Conservation (phyloP, 2,113 vertebrate genomes). For the Bubalus kerabau region DNA sequence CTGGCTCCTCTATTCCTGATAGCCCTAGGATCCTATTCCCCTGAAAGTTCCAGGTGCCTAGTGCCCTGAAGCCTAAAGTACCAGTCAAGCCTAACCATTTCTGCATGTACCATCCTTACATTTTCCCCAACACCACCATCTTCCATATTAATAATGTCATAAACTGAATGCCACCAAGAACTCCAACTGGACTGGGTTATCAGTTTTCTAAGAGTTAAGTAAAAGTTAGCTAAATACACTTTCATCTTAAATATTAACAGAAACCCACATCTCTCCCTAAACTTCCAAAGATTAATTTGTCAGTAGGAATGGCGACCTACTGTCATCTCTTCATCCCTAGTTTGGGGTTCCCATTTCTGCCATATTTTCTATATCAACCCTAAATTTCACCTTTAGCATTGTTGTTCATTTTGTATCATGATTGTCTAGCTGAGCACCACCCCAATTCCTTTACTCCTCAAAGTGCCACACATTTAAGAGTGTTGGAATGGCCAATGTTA, state of each 20-base stretch:
- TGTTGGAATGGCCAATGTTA: neutral
- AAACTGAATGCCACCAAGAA: neutral
- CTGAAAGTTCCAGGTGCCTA: neutral
- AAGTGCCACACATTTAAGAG: neutral
- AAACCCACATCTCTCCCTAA: neutral
- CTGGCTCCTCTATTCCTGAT: neutral
- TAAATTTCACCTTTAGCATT: neutral
- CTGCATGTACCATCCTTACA: neutral
- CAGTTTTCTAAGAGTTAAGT: constrained; percentile 4
- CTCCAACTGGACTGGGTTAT: neutral
- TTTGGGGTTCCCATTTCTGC: neutral
- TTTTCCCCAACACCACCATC: neutral
- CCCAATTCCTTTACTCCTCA: neutral
- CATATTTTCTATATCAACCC: neutral
- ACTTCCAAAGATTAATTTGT: neutral
- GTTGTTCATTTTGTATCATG: neutral
- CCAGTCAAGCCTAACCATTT: neutral
- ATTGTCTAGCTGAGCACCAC: neutral
- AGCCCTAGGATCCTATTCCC: neutral
- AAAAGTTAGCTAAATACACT: neutral
- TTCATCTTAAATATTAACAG: neutral
- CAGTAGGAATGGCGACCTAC: neutral
- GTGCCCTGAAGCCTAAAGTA: neutral
- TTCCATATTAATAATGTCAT: neutral
- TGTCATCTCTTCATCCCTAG: neutral